These are phyloP conservation scores for Macroteleia sp. DNA, from an alignment of 2,888 invertebrate genomes.

Conservation along the genomic window DNA sequence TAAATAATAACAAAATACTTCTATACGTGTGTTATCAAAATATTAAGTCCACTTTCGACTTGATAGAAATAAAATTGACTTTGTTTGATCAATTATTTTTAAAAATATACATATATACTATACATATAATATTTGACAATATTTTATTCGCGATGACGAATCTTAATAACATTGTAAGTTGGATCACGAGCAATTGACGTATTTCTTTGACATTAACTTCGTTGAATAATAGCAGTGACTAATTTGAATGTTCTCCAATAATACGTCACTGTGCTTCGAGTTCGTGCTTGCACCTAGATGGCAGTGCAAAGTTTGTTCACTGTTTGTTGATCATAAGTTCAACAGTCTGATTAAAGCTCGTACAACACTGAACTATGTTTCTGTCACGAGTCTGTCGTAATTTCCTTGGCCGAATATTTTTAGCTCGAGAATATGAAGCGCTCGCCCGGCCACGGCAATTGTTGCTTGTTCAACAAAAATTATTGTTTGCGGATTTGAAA, in stretches of 20 bases:
- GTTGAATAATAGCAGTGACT: conserved; percentile 35
- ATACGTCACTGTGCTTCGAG: not conserved
- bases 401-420: conserved; percentile 41
- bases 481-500: conserved; percentile 1
- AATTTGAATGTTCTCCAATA: conserved; percentile 37
- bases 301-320: conserved; percentile 27
- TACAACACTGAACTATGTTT: conserved; percentile 15
- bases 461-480: conserved; percentile 11
- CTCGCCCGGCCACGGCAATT: conserved; percentile 9
- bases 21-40: too few relatives aligned
- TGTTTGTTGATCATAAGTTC: conserved; percentile 39
- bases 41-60: too few relatives aligned
- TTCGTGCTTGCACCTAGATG: conserved; percentile 11
- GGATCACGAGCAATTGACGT: conserved; percentile 17
- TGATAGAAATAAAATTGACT: too few relatives aligned
- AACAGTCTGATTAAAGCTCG: conserved; percentile 42
- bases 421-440: conserved; percentile 14
- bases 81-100: too few relatives aligned
- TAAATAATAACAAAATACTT: too few relatives aligned
- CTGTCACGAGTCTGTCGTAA: conserved; percentile 33
- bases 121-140: too few relatives aligned
- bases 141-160: too few relatives aligned
- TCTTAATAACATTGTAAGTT: conserved; percentile 4
- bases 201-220: conserved; percentile 20
- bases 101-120: too few relatives aligned